Conservation (phyloP, 2,113 vertebrate genomes). For the Sinocyclocheilus grahami region DNA sequence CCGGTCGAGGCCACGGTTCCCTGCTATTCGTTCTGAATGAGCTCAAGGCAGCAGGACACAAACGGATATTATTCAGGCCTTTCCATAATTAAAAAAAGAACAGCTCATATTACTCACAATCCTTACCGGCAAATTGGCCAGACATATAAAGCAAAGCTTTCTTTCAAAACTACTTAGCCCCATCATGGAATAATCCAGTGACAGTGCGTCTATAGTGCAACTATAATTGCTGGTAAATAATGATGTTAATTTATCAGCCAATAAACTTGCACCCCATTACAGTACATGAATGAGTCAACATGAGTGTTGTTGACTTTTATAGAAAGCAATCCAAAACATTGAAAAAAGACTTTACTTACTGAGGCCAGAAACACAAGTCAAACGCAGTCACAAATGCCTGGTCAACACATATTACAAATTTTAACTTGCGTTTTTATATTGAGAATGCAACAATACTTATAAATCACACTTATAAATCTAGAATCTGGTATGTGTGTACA, state of each 20-base stretch:
- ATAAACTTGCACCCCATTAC: slow-evolving; percentile 11
- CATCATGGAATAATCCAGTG: slow-evolving; percentile 23
- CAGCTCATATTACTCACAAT: slow-evolving; percentile 28
- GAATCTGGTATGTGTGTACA: background rate
- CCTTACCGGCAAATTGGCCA: slow-evolving; percentile 29
- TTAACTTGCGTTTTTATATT: background rate
- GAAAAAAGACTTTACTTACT: background rate
- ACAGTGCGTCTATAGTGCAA: background rate
- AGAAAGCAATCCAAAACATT: background rate
- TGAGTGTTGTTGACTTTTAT: slow-evolving; percentile 7
- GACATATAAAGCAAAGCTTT: slow-evolving; percentile 16
- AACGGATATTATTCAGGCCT: slow-evolving; percentile 37
- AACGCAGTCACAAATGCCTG: background rate
- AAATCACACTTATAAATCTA: background rate
- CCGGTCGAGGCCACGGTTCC: slow-evolving; percentile 13
- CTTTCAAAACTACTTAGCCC: slow-evolving; percentile 29
- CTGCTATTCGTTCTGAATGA: slow-evolving; percentile 31
- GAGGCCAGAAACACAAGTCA: background rate
- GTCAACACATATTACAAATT: background rate
- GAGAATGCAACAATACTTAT: background rate
- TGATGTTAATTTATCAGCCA: slow-evolving; percentile 28
- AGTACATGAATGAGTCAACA: background rate
- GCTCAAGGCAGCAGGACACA: slow-evolving; percentile 29
- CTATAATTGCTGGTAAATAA: slow-evolving; percentile 31
- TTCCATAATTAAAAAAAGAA: slow-evolving; percentile 41